Conservation (phyloP, 2,797 vertebrate genomes). For the Morelia viridis region DNA sequence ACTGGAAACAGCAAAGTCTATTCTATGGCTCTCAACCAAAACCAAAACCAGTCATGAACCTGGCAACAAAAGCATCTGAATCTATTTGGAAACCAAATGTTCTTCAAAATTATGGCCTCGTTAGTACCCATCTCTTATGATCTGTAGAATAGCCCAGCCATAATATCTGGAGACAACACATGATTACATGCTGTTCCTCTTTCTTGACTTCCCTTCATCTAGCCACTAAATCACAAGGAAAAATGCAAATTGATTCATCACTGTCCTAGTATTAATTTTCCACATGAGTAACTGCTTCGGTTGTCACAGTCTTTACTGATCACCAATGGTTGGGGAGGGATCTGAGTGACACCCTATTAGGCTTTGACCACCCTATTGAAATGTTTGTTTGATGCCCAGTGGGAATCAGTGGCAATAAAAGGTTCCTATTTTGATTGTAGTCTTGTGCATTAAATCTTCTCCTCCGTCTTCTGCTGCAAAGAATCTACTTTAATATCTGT, state of each 20-base stretch:
- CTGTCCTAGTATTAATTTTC: conserved; percentile 40
- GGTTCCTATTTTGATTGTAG: not conserved
- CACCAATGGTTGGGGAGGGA: conserved; percentile 27
- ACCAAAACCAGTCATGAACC: not conserved
- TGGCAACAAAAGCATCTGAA: not conserved
- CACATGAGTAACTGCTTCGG: conserved; percentile 18
- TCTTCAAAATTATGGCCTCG: not conserved
- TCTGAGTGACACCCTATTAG: conserved; percentile 28
- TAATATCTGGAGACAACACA: not conserved
- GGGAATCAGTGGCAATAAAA: not conserved
- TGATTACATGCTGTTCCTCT: conserved; percentile 19
- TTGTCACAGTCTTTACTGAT: conserved; percentile 25
- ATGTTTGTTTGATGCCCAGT: not conserved
- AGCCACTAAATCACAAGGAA: conserved; percentile 13
- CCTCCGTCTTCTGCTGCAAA: not conserved
- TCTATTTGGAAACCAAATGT: not conserved
- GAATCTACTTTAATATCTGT: not conserved
- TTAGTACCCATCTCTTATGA: not conserved
- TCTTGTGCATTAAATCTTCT: not conserved
- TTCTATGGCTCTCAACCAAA: not conserved
- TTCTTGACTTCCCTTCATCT: conserved; percentile 31
- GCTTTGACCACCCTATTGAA: not conserved
- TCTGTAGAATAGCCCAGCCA: not conserved
- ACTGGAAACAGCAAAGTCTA: not conserved
- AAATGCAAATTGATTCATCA: conserved; percentile 37